Base-by-base conservation (phyloP, 2,113 vertebrate species). In the Osmerus mordax region DNA sequence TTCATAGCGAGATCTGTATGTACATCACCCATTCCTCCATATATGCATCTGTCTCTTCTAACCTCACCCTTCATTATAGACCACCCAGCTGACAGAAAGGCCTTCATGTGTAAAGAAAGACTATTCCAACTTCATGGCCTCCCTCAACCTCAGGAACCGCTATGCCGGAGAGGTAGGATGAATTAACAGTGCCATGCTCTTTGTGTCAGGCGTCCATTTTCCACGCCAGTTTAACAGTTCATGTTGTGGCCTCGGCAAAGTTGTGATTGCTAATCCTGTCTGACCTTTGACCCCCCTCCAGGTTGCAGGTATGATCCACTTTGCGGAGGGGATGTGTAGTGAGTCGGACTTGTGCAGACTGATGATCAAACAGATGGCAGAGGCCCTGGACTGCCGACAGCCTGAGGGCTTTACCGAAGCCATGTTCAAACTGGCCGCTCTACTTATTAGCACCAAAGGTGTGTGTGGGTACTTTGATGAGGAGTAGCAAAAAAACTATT, bases 81-180 rank as follows among this genome's bases (percentile, higher is more conserved):
- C 92, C 65, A 97, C 95, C n/a, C 97, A 98, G 81, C 91, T 99
- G 65, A 97, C 94, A 0, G 97, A 99, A 84, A 94, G 97, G 58
- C 97, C 96, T 0, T 84, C 96, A 14, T 99, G 97, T 59, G 96
- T 99, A 72, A 99, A 98, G 91, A 99, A 97, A 82, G 97, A 99
- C 81, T 99, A 99, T 84, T 99, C 97, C 67, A 99, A 96, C 89
- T 99, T 99, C 89, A 99, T 99, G 97, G 95, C 96, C 3, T 99
- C 97, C 18, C 94, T 99, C n/a, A 99, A 98, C 81, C 87, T 99
- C 78, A 94, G 97, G 64, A 99, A 99, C 86, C 94, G 97, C 83
- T 99, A 98, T 0, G 95, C 97, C 0, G 97, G 97, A 86, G 97
- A 99, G 94, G 97, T 97, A 53, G 29, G 29, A 47, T 21, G 25